Conservation (phyloP, 2,888 invertebrate genomes). For the Clunio marinus region DNA sequence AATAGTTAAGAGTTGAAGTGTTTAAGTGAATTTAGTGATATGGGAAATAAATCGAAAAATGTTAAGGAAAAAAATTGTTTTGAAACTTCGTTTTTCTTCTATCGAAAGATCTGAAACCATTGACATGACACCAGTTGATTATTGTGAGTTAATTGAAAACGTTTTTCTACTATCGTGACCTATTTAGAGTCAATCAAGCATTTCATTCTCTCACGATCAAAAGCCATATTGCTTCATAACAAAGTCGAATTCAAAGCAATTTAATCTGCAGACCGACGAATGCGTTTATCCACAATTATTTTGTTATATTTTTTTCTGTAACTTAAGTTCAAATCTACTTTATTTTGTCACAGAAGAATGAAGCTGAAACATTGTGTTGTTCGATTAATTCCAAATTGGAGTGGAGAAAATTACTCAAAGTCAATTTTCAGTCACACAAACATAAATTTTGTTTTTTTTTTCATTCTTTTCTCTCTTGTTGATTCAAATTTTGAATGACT, state of each 20-base stretch:
- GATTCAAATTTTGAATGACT: neutral
- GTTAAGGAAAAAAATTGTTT: too few relatives aligned
- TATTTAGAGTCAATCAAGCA: neutral
- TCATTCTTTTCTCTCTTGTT: neutral
- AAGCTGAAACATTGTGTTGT: neutral
- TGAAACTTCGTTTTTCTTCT: too few relatives aligned
- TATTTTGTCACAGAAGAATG: neutral
- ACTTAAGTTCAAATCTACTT: neutral
- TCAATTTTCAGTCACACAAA: too few relatives aligned
- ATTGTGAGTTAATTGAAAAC: too few relatives aligned
- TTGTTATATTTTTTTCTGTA: neutral
- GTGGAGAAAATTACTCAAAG: neutral
- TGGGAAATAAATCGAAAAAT: too few relatives aligned
- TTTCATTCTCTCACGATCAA: neutral
- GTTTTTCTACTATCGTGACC: neutral
- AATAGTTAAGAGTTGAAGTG: too few relatives aligned
- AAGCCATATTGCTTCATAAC: neutral
- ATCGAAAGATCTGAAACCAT: too few relatives aligned
- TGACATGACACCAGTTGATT: too few relatives aligned
- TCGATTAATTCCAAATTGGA: neutral
- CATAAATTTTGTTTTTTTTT: neutral
- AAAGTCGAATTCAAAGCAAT: conserved; percentile 24
- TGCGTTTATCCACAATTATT: too few relatives aligned
- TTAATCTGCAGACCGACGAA: conserved; percentile 12
- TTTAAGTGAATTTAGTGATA: too few relatives aligned